Evolutionary conservation across 2,888 invertebrate species (phyloP), one percentile per base, ranked within the genome.

Genomic region (Bedellia somnulentella): DNA sequence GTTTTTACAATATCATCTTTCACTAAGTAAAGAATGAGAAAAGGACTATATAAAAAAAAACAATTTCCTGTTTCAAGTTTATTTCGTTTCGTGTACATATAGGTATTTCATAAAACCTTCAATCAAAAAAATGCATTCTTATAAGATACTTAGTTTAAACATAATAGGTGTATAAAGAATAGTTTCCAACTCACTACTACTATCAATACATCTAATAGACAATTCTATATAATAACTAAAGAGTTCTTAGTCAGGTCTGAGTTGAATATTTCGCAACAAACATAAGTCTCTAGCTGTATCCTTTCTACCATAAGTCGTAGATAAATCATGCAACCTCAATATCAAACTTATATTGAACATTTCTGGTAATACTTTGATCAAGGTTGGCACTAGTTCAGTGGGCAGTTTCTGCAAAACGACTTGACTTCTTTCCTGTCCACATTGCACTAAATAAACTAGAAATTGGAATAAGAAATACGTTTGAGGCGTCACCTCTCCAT

Each of bases 271-370:
- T 37, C 91, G 80, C 46, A 91, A 79, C 47, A 93, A 81, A 56
- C 93, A 93, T 34, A 95, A 71, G 59, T 93, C 93, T 47, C 91
- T 82, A 1, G 93, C 91, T 31, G 92, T 91, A 34, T 89, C 85
- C 52, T 89, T 89, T 32, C 93, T 80, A 1, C 94, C 93, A 31
- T 81, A 79, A 12, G 80, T 61, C 12, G 85, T 83, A 29, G 84
- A 80, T 27, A 93, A 78, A 60, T 93, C 93, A 57, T 94, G 90
- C 36, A 91, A 67, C 47, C 87, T 80, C 28, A 91, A 64, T 35
- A 91, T 75, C 31, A 91, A 68, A 38, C 85, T 82, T 36, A 85
- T 86, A 37, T 81, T 83, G 49, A 91, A 89, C 42, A 83, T 75
- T 45, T 89, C 87, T 0, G 91, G 90, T 29, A 90, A 63, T 27